Evolutionary conservation across 1,140 invertebrate genomes (phyloP), one percentile per base, ranked within the genome.

Genomic region (Psix sp.): DNA sequence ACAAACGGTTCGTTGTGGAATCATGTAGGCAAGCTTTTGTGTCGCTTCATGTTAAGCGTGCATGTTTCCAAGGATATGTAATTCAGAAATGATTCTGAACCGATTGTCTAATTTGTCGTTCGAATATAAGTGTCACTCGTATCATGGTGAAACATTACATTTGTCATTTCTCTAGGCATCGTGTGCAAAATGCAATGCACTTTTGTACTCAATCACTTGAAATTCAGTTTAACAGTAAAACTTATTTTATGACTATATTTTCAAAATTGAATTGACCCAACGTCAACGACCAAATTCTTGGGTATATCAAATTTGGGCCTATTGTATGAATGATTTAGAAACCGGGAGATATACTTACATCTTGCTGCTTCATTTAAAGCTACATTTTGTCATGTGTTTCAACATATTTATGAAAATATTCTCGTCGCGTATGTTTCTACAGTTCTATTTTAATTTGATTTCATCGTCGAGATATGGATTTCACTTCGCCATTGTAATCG

Each of bases 131-230:
- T 36, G 39, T 29, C n/a, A 29, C 52, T 43, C 13, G 16, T 36
- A 20, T 10, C 7, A 36, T 52, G 13, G 17, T 52, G 46, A 65
- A 65, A 54, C 54, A 65, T 54, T 54, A 45, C 21, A 54, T 54
- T 65, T 29, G 26, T 46, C 29, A 29, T 36, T 46, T 54, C 36
- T 46, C 49, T 65, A 65, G 40, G 40, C 60, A 3, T 46, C 33
- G 33, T 65, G 60, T 65, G 60, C 49, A 65, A 65, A 65, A 65
- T 65, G 49, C 49, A 65, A 49, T 42, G 49, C 40, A 33, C n/a
- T 65, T 65, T 65, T 65, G 60, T 65, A 65, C 60, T 65, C 51
- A 54, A 54, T 54, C 45, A 31, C 42, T 45, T 40, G 52, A 33
- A 65, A 54, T 65, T 46, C 52, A 65, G 33, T 39, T 38, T 54